Evolutionary conservation across 2,888 invertebrate genomes (phyloP).

Genomic region (Scaptomyza cyrtandrae): DNA sequence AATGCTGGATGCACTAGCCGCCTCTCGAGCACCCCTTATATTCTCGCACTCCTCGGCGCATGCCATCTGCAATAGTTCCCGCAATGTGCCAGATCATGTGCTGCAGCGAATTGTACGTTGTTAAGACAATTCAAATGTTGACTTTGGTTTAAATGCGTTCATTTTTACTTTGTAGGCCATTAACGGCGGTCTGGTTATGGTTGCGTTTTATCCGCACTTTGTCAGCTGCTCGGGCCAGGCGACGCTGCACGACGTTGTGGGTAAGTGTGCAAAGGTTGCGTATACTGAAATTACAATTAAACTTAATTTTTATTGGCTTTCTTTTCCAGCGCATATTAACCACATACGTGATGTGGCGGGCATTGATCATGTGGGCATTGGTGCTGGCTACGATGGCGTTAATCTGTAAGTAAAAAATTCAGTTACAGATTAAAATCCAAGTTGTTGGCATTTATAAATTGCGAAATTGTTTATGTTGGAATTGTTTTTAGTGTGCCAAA

Average conservation of each 20-base stretch:
- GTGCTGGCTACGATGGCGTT: conserved; percentile 95
- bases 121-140: background rate
- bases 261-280: conserved; percentile 84
- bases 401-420: conserved; percentile 90
- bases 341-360: conserved; percentile 94
- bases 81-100: conserved; percentile 92
- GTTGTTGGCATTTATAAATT: background rate
- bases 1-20: conserved; percentile 91
- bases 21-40: conserved; percentile 92
- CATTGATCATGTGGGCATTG: conserved; percentile 94
- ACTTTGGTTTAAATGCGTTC: conserved; percentile 40
- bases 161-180: conserved; percentile 85
- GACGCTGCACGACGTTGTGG: conserved; percentile 87
- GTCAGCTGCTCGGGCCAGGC: conserved; percentile 87
- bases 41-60: conserved; percentile 94
- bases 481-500: conserved; percentile 86
- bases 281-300: background rate
- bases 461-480: background rate
- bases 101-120: conserved; percentile 87
- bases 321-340: conserved; percentile 91
- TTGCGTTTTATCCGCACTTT: conserved; percentile 87
- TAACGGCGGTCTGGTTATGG: conserved; percentile 88
- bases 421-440: background rate
- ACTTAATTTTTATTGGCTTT: conserved; percentile 8
- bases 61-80: conserved; percentile 91